These are phyloP conservation scores for Lerema accius DNA, from an alignment of 1,140 invertebrate genomes.

Conservation along the genomic window DNA sequence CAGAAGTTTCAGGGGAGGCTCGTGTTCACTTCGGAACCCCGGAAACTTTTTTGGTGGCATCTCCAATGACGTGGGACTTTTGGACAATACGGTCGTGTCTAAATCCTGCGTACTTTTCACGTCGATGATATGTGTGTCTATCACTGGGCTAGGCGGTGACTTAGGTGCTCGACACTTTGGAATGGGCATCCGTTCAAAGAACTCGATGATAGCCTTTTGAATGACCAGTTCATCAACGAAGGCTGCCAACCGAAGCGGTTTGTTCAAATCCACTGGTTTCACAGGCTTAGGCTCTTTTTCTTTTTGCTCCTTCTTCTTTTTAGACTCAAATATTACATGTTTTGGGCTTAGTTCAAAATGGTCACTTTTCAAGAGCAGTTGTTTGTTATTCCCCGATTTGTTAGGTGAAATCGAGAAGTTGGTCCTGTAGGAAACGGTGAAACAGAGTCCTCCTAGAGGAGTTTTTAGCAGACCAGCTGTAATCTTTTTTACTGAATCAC, in stretches of 20 bases:
- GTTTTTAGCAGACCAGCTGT: conserved; percentile 92
- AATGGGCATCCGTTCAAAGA: conserved; percentile 63
- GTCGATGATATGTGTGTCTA: conserved; percentile 41
- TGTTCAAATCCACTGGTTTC: conserved; percentile 65
- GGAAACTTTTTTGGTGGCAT: conserved; percentile 72
- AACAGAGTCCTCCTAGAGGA: conserved; percentile 90
- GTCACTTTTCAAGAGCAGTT: conserved; percentile 94
- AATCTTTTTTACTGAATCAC: conserved; percentile 88
- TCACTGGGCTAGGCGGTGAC: conserved; percentile 32
- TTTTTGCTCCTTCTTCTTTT: conserved; percentile 66
- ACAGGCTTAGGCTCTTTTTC: conserved; percentile 54
- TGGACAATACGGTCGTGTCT: conserved; percentile 53
- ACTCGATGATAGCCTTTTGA: conserved; percentile 60
- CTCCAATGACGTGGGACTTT: conserved; percentile 71
- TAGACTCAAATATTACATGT: conserved; percentile 82
- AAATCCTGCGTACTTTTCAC: conserved; percentile 68
- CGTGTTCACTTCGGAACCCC: conserved; percentile 65
- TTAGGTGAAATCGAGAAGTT: conserved; percentile 95
- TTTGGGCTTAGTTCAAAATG: conserved; percentile 93
- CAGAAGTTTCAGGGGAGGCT: conserved; percentile 68
- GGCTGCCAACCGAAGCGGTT: conserved; percentile 65
- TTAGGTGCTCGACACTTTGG: conserved; percentile 50
- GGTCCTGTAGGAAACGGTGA: conserved; percentile 92
- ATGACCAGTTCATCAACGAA: conserved; percentile 68
- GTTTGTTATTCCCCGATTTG: conserved; percentile 85